Evolutionary conservation across 2,113 vertebrate species (phyloP), one percentile per base, ranked within the genome.

Genomic region (Apteryx mantelli): DNA sequence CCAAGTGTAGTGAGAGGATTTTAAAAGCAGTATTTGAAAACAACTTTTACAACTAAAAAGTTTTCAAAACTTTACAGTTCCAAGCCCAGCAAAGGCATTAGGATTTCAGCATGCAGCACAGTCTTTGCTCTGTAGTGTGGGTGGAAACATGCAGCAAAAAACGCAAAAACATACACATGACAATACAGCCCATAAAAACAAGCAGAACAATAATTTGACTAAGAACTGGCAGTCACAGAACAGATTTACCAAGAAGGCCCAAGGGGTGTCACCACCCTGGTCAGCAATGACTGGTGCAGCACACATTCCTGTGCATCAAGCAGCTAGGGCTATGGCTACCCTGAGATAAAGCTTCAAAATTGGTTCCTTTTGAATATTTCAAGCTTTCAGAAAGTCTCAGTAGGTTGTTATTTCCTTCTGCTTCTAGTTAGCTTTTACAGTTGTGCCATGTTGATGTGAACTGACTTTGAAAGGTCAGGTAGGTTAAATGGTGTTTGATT

Each of bases 401-500:
- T 56, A 76, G n/a, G 25, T 88, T 87, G 19, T 80, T 91, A 91
- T 96, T 75, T 94, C 92, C 91, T 95, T 92, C 95, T 96, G 79
- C 81, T 96, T 96, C 89, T 88, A 70, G 95, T 90, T 79, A 86
- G 79, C 73, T 48, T 61, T 82, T 44, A 22, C 30, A 91, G 80
- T 91, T 61, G 89, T 65, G 42, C 36, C 34, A 65, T 96, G 96
- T 92, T 92, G 96, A 95, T 96, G 97, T 96, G 98, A 98, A 93
- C 98, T 98, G 96, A 98, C 98, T 98, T 98, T 94, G 97, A 32
- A 96, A 98, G 98, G 97, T 98, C 98, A 95, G 94, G 88, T 22
- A 14, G 98, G 98, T 98, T 98, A 99, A 98, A 98, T 98, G 96
- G 97, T 97, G 98, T 98, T 98, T 98, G 98, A 98, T 98, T 98